Evolutionary conservation across 2,113 vertebrate genomes (phyloP), one percentile per base, ranked within the genome.

Genomic region (Raja brachyura): DNA sequence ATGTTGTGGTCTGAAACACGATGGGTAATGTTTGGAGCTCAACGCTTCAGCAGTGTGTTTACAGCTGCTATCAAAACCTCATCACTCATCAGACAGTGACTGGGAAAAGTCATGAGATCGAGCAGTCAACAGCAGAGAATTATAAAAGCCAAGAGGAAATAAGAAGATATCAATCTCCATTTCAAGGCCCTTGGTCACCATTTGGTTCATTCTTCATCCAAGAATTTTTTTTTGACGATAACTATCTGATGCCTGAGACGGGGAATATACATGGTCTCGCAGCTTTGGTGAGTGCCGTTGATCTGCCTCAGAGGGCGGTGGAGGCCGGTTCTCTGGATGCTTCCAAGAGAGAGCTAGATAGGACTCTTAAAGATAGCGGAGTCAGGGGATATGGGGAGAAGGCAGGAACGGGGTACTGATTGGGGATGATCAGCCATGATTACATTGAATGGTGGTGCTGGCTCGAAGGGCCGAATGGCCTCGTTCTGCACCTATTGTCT

Each of bases 111-210:
- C 20, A 33, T 48, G 48, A 48, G 22, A 25, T 8, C 7, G n/a
- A 70, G 7, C 88, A 90, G 31, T 25, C 63, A 90, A 70, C 2
- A 11, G 31, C 63, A 70, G 88, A 70, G n/a, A 61, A 39, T 2
- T 1, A 8, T 56, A 90, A 70, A 22, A 39, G 63, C 88, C 18
- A 70, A 22, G 81, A 70, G 88, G n/a, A 70, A 70, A 70, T 48
- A 20, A 33, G 31, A 90, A 66, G 88, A 70, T 90, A 90, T 70
- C 25, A 70, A 90, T 90, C 88, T 70, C 28, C 8, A 33, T 90
- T 54, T 33, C 3, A 54, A 28, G 48, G 78, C 20, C 39, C 39
- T 54, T 54, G 28, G 61, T 88, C 85, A 66, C 7, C 59, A 3
- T 31, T 86, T 13, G 25, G 28, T 13, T 25, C n/a, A 2, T 90